Conservation (phyloP, 1,140 invertebrate species). For the Hylyphantes graminicola region DNA sequence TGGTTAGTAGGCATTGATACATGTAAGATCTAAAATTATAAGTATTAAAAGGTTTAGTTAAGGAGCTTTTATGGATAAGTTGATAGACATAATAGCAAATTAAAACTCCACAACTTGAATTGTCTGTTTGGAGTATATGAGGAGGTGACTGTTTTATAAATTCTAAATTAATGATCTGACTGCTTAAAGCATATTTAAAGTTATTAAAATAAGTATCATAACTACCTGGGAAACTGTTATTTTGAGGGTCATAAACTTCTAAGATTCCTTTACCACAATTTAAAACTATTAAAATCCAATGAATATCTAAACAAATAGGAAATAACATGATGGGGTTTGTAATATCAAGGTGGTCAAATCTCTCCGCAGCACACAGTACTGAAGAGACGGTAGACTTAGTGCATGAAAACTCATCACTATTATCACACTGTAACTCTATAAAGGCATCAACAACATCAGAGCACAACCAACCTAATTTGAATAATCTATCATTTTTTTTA, state of each 20-base stretch:
- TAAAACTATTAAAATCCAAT: background rate
- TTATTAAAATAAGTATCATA: background rate
- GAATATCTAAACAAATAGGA: background rate
- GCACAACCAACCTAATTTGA: background rate
- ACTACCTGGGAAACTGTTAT: background rate
- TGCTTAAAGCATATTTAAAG: too few relatives aligned
- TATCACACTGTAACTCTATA: background rate
- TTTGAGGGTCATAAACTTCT: background rate
- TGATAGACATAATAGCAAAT: background rate
- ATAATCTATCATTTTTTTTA: background rate
- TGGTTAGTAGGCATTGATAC: background rate
- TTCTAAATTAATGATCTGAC: background rate
- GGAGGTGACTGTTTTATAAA: background rate
- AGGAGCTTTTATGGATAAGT: background rate
- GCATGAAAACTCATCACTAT: background rate
- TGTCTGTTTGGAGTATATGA: slow-evolving; percentile 1
- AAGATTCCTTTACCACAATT: background rate
- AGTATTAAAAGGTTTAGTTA: background rate
- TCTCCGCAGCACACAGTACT: background rate
- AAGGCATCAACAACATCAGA: background rate
- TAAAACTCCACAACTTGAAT: background rate
- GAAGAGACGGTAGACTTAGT: background rate
- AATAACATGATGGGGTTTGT: background rate
- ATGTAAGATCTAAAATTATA: background rate
- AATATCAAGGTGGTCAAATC: background rate